phyloP scores from a whole-genome alignment of 2,888 invertebrate genomes.

The Megalurothrips usitatus region DNA sequence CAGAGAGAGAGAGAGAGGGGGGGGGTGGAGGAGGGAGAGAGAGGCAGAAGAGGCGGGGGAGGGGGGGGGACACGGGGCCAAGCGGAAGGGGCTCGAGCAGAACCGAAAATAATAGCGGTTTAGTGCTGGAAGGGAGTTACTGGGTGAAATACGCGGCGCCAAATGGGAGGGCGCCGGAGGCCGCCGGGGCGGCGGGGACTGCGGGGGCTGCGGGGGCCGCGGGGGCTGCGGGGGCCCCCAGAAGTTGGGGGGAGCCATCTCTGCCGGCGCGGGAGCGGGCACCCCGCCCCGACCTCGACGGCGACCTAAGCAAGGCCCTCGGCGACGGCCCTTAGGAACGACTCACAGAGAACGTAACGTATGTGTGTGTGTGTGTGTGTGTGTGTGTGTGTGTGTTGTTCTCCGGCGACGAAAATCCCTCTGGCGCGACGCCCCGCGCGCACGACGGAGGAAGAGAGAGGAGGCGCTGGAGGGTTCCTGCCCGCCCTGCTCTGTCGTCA shows the following conservation, averaged over 20 bases:
- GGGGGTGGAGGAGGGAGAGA: background rate
- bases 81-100: background rate
- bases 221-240: background rate
- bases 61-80: background rate
- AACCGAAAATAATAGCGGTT: constrained; percentile 22
- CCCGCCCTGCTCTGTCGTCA: no score
- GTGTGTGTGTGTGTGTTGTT: no score
- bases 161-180: background rate
- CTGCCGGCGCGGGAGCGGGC: background rate
- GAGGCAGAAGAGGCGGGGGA: background rate
- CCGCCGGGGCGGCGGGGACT: background rate
- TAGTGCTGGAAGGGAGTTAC: background rate
- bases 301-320: background rate
- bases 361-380: no score
- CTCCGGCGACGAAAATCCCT: no score
- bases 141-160: background rate
- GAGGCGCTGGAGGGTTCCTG: no score
- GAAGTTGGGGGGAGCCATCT: no score
- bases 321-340: no score
- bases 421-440: no score
- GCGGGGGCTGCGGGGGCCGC: no score
- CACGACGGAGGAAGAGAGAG: no score
- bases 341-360: no score
- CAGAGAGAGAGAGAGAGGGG: background rate
- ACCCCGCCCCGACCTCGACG: background rate